A percentile compares a stretch with the other conserved stretches of the same genome.
These are phyloP conservation scores for Morpho achilles DNA, from an alignment of 2,888 invertebrate genomes.

Conservation along the genomic window DNA sequence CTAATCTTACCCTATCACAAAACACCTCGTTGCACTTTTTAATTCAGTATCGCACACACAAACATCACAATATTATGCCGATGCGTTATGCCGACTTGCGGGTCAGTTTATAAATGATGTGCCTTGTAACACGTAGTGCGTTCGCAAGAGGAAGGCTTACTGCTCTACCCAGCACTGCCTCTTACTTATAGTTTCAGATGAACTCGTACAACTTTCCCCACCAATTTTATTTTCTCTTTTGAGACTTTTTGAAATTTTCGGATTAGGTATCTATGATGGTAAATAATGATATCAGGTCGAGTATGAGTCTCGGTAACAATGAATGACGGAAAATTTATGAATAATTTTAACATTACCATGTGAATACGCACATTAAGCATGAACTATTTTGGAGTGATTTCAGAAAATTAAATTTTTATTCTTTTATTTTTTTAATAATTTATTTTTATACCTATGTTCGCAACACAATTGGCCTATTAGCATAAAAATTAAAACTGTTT, in stretches of 20 bases:
- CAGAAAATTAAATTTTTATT: no score
- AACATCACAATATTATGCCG: conserved; percentile 8
- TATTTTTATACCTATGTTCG: no score
- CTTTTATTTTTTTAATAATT: no score
- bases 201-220: conserved; percentile 69
- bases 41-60: conserved; percentile 10
- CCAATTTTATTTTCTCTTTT: conserved; percentile 45
- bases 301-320: no score
- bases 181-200: conserved; percentile 70
- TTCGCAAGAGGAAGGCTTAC: conserved; percentile 51
- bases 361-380: no score
- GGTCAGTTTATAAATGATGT: conserved; percentile 4
- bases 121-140: conserved; percentile 12
- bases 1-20: conserved; percentile 3
- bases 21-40: conserved; percentile 8
- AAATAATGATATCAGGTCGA: no score
- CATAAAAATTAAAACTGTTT: no score
- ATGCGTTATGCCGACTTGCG: conserved; percentile 10
- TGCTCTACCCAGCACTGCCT: conserved; percentile 46
- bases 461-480: no score
- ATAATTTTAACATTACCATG: no score
- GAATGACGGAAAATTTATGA: no score
- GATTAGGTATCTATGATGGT: neutral
- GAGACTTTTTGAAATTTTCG: conserved; percentile 21
- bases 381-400: no score